Base-by-base conservation (phyloP, 1,140 invertebrate genomes). In the Bombus huntii region DNA sequence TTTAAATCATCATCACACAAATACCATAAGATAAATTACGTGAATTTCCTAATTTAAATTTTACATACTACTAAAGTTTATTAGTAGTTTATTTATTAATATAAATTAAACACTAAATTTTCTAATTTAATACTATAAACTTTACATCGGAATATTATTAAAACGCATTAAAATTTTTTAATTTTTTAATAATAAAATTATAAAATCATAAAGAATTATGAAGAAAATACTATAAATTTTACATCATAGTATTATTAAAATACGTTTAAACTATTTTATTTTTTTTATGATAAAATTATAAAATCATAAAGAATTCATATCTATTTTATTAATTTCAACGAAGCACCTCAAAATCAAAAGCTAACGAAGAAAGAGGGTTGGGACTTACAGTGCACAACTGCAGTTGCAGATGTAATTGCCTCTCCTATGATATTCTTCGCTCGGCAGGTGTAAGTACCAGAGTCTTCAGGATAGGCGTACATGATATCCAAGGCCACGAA, bases 401-500 rank as follows among this genome's bases (percentile, higher is more conserved):
- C 97, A 82, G 96, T 96, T 44, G 97, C 97, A 39, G 98, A 98
- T 70, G 97, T 98, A 8, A 98, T 97, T 70, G 98, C 98, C 95
- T 98, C 97, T 18, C 98, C 98, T 31, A 98, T 95, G 59, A 97
- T 97, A 93, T 99, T 99, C 77, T 96, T 97, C 1, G 98, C 98
- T 91, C 98, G 96, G 93, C 98, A 99, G 31, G 98, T 98, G 91
- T 99, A 99, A 9, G 97, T 98, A 42, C 98, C 98, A 37, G 98
- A 97, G 95, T 99, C 98, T 95, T 99, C 98, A 5, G 98, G 98
- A 89, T 98, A 97, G 18, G 98, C 97, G 85, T 98, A 97, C 96
- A 98, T 97, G 84, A 99, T 99, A 91, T 99, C 98, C 62, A 99
- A 93, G 62, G 98, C 98, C 25, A 99, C 98, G 93, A 98, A 99